Conservation (phyloP, 2,797 vertebrate species). For the Tiaroga cobitis region DNA sequence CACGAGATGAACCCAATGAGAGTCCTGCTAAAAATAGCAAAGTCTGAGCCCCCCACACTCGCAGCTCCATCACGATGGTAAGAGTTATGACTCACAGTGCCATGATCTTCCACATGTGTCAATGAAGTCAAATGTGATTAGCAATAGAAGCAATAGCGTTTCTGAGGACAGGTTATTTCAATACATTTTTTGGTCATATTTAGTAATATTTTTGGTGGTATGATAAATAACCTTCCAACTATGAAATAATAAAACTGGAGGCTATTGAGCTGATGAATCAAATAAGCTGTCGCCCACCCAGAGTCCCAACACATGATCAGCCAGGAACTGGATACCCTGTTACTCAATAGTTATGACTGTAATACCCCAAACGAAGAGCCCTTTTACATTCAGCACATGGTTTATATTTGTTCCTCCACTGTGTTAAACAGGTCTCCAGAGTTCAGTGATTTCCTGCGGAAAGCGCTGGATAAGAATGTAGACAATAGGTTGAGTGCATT, state of each 20-base stretch:
- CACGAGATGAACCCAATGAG: slow-evolving; percentile 99
- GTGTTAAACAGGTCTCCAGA: slow-evolving; percentile 85
- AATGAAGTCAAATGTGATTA: slow-evolving; percentile 4
- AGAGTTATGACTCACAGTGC: slow-evolving; percentile 55
- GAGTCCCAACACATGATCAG: slow-evolving; percentile 35
- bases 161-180: not conserved
- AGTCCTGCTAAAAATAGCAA: slow-evolving; percentile 98
- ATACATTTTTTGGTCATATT: not conserved
- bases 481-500: slow-evolving; percentile 88
- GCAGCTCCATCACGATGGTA: slow-evolving; percentile 95
- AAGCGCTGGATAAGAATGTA: slow-evolving; percentile 95
- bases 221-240: slow-evolving; percentile 20
- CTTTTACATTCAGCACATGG: not conserved
- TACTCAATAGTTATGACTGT: slow-evolving; percentile 11
- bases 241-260: not conserved
- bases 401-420: slow-evolving; percentile 39
- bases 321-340: slow-evolving; percentile 14
- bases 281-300: slow-evolving; percentile 31
- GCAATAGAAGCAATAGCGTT: not conserved
- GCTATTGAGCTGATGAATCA: slow-evolving; percentile 49
- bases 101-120: not conserved
- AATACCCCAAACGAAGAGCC: not conserved
- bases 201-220: slow-evolving; percentile 7
- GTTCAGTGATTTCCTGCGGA: slow-evolving; percentile 95
- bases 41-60: slow-evolving; percentile 93